A percentile compares a stretch with the other conserved stretches of the same genome.
phyloP scores from a whole-genome alignment of 2,888 invertebrate genomes.

The Graphium colonna region DNA sequence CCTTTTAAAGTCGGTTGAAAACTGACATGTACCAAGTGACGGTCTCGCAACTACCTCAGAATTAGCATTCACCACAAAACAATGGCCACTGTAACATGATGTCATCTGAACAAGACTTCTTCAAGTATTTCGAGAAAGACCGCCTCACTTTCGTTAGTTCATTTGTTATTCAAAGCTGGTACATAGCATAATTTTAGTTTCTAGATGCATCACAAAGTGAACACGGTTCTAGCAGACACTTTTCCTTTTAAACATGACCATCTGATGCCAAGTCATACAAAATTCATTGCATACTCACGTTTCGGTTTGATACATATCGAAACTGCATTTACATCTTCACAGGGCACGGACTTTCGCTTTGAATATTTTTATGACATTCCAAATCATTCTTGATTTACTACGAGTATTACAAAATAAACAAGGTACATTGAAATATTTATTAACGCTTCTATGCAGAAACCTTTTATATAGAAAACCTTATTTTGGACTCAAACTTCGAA shows the following conservation, averaged over 20 bases:
- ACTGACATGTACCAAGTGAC: too few species aligned
- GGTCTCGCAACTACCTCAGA: conserved; percentile 1
- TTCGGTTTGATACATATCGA: conserved; percentile 11
- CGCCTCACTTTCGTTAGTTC: conserved; percentile 30
- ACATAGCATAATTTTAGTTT: conserved; percentile 23
- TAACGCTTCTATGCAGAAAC: too few species aligned
- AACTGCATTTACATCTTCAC: conserved; percentile 3
- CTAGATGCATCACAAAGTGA: conserved; percentile 19
- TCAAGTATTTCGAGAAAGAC: conserved; percentile 19
- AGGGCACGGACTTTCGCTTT: conserved; percentile 3
- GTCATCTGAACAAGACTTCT: conserved; percentile 20
- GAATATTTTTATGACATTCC: too few species aligned
- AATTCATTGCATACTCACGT: conserved; percentile 18
- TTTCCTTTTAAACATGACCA: conserved; percentile 19
- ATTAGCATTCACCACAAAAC: conserved; percentile 9
- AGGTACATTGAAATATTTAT: too few species aligned
- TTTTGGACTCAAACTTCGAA: too few species aligned
- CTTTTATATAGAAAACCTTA: too few species aligned
- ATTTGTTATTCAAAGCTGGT: conserved; percentile 31
- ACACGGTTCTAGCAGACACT: conserved; percentile 12
- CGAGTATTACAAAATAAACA: too few species aligned
- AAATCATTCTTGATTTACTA: too few species aligned
- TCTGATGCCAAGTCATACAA: conserved; percentile 23
- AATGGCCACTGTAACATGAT: conserved; percentile 15
- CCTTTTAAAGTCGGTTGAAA: too few species aligned